Percentiles rank a stretch among this genome's conserved stretches.
Evolutionary conservation across 2,888 invertebrate genomes (phyloP).

Genomic region (Aphrophora alni): DNA sequence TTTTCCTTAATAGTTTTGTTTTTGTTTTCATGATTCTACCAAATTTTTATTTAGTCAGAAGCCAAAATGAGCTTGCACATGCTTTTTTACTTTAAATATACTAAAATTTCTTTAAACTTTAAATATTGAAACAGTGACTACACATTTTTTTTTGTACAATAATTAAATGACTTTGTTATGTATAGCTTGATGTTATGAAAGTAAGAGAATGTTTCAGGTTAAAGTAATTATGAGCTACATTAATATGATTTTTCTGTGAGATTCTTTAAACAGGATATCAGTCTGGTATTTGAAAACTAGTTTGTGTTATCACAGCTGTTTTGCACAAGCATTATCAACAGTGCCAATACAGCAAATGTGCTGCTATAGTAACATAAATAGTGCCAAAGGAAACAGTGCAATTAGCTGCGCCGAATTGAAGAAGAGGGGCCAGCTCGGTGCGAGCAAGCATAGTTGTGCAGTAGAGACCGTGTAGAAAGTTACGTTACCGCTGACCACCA

Average conservation of each 20-base stretch:
- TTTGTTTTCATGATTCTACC: too few species aligned
- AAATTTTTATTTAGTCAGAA: too few species aligned
- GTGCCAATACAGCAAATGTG: conserved; percentile 12
- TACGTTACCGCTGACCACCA: conserved; percentile 72
- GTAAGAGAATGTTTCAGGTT: too few species aligned
- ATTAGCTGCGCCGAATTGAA: background rate
- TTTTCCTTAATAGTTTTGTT: too few species aligned
- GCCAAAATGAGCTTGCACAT: too few species aligned
- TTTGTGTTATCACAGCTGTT: background rate
- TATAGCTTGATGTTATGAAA: background rate
- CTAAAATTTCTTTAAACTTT: too few species aligned
- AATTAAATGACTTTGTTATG: too few species aligned
- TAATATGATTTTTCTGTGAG: too few species aligned
- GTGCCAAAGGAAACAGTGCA: conserved; percentile 7
- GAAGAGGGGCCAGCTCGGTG: background rate
- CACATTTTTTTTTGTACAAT: too few species aligned
- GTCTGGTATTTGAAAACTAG: background rate
- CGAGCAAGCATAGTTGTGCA: background rate
- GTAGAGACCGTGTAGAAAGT: background rate
- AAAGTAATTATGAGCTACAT: too few species aligned
- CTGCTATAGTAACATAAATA: conserved; percentile 16
- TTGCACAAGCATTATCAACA: background rate
- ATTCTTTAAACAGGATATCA: background rate
- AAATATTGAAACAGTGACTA: too few species aligned
- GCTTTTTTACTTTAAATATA: too few species aligned